Evolutionary conservation across 1,140 invertebrate species (phyloP).

Genomic region (Theocolax elegans): DNA sequence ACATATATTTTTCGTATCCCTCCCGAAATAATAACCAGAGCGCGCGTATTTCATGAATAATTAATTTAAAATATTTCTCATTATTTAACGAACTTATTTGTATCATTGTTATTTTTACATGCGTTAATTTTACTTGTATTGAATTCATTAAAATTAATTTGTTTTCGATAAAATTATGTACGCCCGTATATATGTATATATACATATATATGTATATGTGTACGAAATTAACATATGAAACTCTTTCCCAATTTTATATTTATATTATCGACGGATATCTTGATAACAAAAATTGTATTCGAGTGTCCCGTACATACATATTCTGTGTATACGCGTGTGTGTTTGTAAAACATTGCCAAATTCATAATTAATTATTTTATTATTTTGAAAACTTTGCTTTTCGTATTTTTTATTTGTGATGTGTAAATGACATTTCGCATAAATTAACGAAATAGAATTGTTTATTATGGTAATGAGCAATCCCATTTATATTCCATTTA

Average conservation of each 20-base stretch:
- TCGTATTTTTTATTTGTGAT: too few relatives aligned
- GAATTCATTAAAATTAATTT: conserved; percentile 36
- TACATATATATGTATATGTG: too few relatives aligned
- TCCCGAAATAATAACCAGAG: neutral
- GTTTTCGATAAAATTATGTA: conserved; percentile 12
- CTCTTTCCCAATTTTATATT: conserved; percentile 12
- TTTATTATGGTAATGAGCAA: too few relatives aligned
- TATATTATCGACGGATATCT: neutral
- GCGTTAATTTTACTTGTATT: conserved; percentile 23
- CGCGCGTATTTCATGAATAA: conserved; percentile 26
- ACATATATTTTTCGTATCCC: neutral
- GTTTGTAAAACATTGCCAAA: neutral
- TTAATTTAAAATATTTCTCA: conserved; percentile 28
- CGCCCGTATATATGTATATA: too few relatives aligned
- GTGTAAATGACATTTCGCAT: too few relatives aligned
- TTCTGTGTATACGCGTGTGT: too few relatives aligned
- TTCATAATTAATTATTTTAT: neutral
- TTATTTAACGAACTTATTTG: conserved; percentile 10
- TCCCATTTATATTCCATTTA: too few relatives aligned
- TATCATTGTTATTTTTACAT: conserved; percentile 21
- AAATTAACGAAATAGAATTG: too few relatives aligned
- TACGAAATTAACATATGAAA: conserved; percentile 15
- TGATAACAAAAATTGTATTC: conserved; percentile 40
- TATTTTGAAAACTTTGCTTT: conserved; percentile 6
- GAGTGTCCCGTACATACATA: neutral